phyloP scores from a whole-genome alignment of 1,140 invertebrate genomes.

The Anastatus disparis region DNA sequence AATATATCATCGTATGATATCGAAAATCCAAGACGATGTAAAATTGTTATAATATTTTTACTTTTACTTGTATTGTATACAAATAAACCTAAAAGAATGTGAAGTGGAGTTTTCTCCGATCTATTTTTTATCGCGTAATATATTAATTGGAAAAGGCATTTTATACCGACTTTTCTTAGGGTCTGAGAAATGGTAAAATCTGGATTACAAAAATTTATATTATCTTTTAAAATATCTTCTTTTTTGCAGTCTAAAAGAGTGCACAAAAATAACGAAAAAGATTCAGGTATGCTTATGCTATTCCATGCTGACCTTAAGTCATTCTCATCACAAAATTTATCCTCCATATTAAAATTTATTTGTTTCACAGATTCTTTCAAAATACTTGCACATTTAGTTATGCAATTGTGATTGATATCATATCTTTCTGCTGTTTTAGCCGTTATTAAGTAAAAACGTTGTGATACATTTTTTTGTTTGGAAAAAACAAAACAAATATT shows the following conservation, averaged over 20 bases:
- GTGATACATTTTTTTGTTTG: constrained; percentile 7
- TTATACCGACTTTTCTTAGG: not conserved
- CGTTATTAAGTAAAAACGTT: not conserved
- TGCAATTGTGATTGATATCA: not conserved
- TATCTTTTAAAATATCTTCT: not conserved
- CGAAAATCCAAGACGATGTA: not conserved
- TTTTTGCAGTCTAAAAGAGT: not conserved
- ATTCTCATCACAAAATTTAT: constrained; percentile 2
- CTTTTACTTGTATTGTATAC: not conserved
- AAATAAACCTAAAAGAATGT: not conserved
- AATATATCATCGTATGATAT: constrained; percentile 3
- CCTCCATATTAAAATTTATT: not conserved
- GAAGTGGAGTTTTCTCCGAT: not conserved
- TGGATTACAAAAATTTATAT: not conserved
- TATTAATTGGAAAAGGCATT: constrained; percentile 1
- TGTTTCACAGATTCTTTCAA: not conserved
- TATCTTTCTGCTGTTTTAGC: not conserved
- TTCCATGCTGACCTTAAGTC: not conserved
- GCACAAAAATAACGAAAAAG: not conserved
- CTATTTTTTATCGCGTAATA: not conserved
- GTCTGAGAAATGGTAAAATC: not conserved
- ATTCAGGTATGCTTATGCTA: not conserved
- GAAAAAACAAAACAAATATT: not conserved
- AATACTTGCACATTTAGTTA: not conserved
- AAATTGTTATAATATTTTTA: not conserved